Conservation (phyloP, 2,797 vertebrate species). For the Falco peregrinus region DNA sequence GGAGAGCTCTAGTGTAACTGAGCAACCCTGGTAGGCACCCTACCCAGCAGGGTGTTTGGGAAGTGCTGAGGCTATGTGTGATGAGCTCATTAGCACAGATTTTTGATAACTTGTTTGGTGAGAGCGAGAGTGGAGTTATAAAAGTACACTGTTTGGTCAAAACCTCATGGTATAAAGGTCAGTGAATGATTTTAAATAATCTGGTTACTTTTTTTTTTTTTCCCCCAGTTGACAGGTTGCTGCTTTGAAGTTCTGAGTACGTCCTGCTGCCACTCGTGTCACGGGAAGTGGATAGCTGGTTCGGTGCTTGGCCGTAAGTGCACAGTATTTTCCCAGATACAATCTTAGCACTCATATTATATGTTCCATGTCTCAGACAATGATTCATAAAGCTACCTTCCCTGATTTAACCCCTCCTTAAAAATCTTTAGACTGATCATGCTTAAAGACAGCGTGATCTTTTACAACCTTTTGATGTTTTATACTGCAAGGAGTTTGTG, state of each 20-base stretch:
- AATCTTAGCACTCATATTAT: neutral
- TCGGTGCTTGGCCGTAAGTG: neutral
- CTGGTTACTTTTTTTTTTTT: neutral
- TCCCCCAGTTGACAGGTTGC: neutral
- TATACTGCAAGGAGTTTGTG: neutral
- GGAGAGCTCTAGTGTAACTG: neutral
- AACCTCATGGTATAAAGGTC: fast-evolving
- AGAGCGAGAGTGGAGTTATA: neutral
- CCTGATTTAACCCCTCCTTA: neutral
- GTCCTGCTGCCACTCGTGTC: neutral
- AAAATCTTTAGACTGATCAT: neutral
- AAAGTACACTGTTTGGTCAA: neutral
- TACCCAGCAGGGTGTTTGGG: neutral
- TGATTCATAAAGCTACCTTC: neutral
- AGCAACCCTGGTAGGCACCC: neutral
- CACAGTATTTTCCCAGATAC: neutral
- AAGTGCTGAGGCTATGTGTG: neutral
- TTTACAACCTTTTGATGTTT: neutral
- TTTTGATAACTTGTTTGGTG: neutral
- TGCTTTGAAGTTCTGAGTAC: neutral
- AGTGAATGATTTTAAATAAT: neutral
- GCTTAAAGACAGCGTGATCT: neutral
- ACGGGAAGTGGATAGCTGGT: neutral
- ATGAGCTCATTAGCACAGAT: neutral
- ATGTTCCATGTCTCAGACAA: neutral